Percentiles rank a stretch among this genome's conserved stretches.
Conservation (phyloP, 2,888 invertebrate species). For the Cabera pusaria region DNA sequence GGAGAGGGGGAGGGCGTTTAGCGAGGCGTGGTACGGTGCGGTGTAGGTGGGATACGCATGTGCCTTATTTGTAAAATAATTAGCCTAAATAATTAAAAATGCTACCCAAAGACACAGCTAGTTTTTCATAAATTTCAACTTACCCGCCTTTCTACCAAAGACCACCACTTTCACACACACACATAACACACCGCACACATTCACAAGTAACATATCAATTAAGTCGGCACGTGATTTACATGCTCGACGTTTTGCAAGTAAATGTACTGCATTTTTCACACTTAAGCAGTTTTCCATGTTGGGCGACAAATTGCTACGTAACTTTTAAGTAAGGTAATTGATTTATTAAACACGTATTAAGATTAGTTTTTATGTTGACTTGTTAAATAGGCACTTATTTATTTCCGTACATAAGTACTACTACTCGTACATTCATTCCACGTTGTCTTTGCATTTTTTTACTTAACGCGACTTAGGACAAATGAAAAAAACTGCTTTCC, state of each 20-base stretch:
- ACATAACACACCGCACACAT: slow-evolving; percentile 22
- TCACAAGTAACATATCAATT: slow-evolving; percentile 45
- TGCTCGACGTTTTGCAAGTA: slow-evolving; percentile 46
- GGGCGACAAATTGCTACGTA: slow-evolving; percentile 10
- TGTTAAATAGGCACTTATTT: no score
- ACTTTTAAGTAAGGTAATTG: background rate
- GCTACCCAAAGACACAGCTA: no score
- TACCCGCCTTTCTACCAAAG: slow-evolving; percentile 35
- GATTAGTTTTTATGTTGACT: background rate
- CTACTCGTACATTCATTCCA: no score
- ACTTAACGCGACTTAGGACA: no score
- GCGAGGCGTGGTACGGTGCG: no score
- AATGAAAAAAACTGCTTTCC: no score
- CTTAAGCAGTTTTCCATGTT: slow-evolving; percentile 15
- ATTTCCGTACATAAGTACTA: no score
- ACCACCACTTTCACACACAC: slow-evolving; percentile 12
- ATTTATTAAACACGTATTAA: background rate
- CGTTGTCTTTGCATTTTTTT: no score
- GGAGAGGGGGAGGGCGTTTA: no score
- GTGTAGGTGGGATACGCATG: no score
- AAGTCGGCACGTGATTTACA: slow-evolving; percentile 53
- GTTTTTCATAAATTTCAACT: slow-evolving; percentile 37
- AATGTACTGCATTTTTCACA: slow-evolving; percentile 31
- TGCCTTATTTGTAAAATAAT: no score
- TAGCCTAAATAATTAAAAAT: no score